phyloP scores from a whole-genome alignment of 2,797 vertebrate genomes.

The Eulemur mongoz region DNA sequence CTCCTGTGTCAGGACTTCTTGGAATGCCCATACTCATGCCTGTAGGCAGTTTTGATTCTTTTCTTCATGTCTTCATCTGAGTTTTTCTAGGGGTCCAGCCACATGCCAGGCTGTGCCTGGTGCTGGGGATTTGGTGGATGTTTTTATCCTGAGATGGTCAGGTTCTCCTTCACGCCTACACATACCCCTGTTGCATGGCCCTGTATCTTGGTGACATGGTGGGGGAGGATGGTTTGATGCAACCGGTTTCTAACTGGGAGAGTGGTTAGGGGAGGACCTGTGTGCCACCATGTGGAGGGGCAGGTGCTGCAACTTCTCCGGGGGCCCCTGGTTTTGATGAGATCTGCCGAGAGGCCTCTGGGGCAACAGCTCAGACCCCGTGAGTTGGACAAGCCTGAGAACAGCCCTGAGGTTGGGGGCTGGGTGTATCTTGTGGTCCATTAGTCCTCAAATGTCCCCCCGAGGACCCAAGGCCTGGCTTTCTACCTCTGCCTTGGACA shows the following conservation, averaged over 20 bases:
- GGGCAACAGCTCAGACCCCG: not conserved
- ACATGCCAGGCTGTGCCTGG: not conserved
- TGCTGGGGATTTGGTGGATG: not conserved
- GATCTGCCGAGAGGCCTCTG: not conserved
- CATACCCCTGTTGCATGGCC: not conserved
- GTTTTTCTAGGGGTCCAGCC: not conserved
- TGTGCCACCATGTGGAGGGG: not conserved
- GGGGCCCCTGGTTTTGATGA: not conserved
- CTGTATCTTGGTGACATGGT: not conserved
- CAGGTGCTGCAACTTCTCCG: accelerated
- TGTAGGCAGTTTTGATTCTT: not conserved
- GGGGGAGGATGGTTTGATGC: not conserved
- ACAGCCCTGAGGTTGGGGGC: not conserved
- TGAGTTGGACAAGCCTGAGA: not conserved
- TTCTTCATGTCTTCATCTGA: not conserved
- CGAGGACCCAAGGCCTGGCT: not conserved
- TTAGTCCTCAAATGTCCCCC: not conserved
- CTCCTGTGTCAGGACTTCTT: not conserved
- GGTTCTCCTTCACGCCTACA: not conserved
- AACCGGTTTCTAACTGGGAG: not conserved
- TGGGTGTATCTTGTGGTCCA: not conserved
- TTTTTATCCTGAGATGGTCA: not conserved
- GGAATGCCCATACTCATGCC: not conserved
- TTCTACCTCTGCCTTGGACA: not conserved
- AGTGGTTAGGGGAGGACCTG: not conserved